These are phyloP conservation scores for Baronia brevicornis DNA, from an alignment of 2,888 invertebrate species.

Conservation along the genomic window DNA sequence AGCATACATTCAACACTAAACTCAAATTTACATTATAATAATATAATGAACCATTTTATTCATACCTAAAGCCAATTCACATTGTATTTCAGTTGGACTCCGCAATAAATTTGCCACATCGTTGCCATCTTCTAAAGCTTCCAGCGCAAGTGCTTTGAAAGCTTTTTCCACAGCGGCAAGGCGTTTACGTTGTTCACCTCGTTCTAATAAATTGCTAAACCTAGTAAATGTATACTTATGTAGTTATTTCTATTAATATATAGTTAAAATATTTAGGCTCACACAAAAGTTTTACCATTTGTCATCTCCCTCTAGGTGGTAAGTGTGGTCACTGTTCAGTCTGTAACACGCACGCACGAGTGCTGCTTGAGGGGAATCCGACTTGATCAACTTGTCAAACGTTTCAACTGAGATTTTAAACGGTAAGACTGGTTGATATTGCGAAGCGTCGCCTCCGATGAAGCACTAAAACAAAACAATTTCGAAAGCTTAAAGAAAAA, in stretches of 20 bases:
- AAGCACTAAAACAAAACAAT: slow-evolving; percentile 39
- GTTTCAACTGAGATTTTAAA: slow-evolving; percentile 43
- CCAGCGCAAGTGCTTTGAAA: slow-evolving; percentile 49
- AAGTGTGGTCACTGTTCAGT: slow-evolving; percentile 43
- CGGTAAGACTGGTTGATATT: slow-evolving; percentile 60
- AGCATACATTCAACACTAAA: too few relatives aligned
- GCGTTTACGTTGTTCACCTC: slow-evolving; percentile 53
- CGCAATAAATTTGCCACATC: slow-evolving; percentile 47
- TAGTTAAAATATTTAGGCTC: slow-evolving; percentile 4
- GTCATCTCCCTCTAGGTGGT: slow-evolving; percentile 55
- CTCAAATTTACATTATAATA: too few relatives aligned
- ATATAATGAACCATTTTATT: slow-evolving; percentile 11
- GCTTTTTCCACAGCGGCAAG: slow-evolving; percentile 63
- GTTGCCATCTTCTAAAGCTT: slow-evolving; percentile 42
- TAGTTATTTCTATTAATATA: neutral
- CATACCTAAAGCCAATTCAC: slow-evolving; percentile 60
- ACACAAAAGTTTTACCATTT: slow-evolving; percentile 48
- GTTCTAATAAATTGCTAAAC: slow-evolving; percentile 57
- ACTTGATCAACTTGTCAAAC: slow-evolving; percentile 49
- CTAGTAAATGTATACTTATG: slow-evolving; percentile 24
- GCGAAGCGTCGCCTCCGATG: slow-evolving; percentile 56
- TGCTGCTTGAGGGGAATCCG: slow-evolving; percentile 45
- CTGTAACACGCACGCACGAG: slow-evolving; percentile 54
- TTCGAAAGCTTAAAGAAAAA: neutral
- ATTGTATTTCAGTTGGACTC: slow-evolving; percentile 62